Base-by-base conservation (phyloP, 2,797 vertebrate species). In the Thalassophryne amazonica region DNA sequence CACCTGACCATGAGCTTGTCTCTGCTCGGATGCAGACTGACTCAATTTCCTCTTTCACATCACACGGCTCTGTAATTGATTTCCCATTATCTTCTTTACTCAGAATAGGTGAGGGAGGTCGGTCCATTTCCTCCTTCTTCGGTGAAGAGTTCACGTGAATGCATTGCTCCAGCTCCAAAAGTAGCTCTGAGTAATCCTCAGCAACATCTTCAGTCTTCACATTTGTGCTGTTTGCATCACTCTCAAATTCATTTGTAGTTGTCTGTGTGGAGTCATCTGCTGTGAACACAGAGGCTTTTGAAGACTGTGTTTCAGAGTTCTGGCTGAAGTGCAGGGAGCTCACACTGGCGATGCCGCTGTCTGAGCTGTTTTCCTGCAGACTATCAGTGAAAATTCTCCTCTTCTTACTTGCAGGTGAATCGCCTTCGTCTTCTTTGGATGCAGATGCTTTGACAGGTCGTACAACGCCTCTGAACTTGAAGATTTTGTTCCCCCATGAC, bases 401-500 rank as follows among this genome's bases (percentile, higher is more conserved):
- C 77, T 86, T 94, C 61, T 97, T 98, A 70, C 73, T 88, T 0
- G 90, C 87, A 0, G 91, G 90, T 6, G 69, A 79, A 47, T 89
- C 85, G 53, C 83, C 86, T 59, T 83, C 74, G 45, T 92, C 86
- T 53, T 88, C 92, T 61, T 76, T 85, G 54, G 81, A 73, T 7
- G 51, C 49, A 10, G 83, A 80, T 2, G 59, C 66, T 63, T 65
- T 40, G 0, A 90, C 81, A 0, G 97, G 97, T 60, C 97, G 90
- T 58, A 92, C 84, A 41, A 96, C 97, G 0, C 94, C 91, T 24
- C 93, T 89, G 83, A 98, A 97, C 47, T 94, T 92, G 66, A 96
- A 95, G 22, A 96, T 94, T 81, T 91, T 92, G 72, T 78, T 96
- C 29, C 92, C 90, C 0, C 89, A 92, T 0, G 85, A 89, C 53